Evolutionary conservation across 2,797 vertebrate genomes (phyloP).

Genomic region (Scolopax bukidnonensis): DNA sequence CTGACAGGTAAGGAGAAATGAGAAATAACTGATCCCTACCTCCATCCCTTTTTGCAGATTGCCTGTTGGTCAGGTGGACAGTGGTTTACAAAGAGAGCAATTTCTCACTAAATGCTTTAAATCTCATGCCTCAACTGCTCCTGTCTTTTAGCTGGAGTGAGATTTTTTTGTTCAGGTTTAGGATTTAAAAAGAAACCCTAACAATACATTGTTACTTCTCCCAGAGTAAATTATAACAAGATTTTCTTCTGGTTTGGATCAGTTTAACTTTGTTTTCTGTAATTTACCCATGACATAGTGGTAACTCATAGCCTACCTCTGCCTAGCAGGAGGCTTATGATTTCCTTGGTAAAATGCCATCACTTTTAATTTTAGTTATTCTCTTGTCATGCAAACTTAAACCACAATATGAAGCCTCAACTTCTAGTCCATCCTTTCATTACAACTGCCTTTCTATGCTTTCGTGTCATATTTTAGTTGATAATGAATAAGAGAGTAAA

Average conservation of each 20-base stretch:
- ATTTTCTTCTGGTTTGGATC: background rate
- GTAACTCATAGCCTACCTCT: background rate
- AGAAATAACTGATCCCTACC: background rate
- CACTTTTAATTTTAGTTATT: conserved; percentile 25
- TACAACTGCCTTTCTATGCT: conserved; percentile 3
- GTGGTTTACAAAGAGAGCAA: background rate
- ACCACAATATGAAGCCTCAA: conserved; percentile 26
- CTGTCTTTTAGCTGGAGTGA: background rate
- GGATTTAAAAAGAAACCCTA: background rate
- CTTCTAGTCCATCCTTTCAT: conserved; percentile 42
- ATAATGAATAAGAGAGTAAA: conserved; percentile 61
- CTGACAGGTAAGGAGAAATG: background rate
- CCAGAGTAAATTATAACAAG: background rate
- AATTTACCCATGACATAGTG: background rate
- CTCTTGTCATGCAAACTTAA: conserved; percentile 53
- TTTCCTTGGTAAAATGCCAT: conserved; percentile 32
- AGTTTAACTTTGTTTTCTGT: background rate
- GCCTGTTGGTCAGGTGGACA: background rate
- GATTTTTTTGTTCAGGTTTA: background rate
- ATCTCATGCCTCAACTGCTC: background rate
- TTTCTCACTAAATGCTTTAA: background rate
- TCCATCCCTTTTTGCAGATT: background rate
- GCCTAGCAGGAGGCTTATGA: background rate
- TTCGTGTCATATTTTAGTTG: conserved; percentile 50
- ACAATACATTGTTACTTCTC: background rate